Evolutionary conservation across 2,113 vertebrate species (phyloP).

Genomic region (Enhydra lutris): DNA sequence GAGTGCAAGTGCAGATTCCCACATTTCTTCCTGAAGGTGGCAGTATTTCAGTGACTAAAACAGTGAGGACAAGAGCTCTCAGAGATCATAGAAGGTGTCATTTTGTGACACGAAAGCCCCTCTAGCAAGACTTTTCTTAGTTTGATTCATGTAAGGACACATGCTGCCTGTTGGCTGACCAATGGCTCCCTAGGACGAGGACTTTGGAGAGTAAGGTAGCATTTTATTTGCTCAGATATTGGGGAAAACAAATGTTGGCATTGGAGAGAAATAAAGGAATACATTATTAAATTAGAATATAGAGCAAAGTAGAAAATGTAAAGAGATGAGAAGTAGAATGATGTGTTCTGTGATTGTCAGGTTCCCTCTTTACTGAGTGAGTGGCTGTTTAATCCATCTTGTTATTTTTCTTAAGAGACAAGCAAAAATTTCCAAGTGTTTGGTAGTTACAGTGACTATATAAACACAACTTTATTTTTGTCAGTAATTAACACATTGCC

Average conservation of each 20-base stretch:
- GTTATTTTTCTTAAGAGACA: not conserved
- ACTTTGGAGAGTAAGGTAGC: not conserved
- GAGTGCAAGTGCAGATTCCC: not conserved
- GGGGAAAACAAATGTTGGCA: not conserved
- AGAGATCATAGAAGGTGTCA: not conserved
- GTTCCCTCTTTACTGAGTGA: not conserved
- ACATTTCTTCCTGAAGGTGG: slow-evolving; percentile 73
- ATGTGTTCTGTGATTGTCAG: not conserved
- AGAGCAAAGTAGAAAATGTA: not conserved
- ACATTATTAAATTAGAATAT: not conserved
- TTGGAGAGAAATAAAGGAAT: not conserved
- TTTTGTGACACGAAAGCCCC: not conserved
- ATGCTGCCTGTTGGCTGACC: not conserved
- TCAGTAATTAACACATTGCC: not conserved
- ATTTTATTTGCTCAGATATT: not conserved
- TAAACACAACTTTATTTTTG: not conserved
- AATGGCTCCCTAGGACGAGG: not conserved
- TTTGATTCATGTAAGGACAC: not conserved
- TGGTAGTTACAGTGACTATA: not conserved
- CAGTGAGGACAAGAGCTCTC: not conserved
- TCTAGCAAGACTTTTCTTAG: not conserved
- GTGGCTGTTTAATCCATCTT: not conserved
- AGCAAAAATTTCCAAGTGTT: slow-evolving; percentile 5
- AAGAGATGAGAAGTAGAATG: not conserved
- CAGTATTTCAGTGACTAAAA: slow-evolving; percentile 66